Base-by-base conservation (phyloP, 2,888 invertebrate genomes). In the Hanleya hanleyi region DNA sequence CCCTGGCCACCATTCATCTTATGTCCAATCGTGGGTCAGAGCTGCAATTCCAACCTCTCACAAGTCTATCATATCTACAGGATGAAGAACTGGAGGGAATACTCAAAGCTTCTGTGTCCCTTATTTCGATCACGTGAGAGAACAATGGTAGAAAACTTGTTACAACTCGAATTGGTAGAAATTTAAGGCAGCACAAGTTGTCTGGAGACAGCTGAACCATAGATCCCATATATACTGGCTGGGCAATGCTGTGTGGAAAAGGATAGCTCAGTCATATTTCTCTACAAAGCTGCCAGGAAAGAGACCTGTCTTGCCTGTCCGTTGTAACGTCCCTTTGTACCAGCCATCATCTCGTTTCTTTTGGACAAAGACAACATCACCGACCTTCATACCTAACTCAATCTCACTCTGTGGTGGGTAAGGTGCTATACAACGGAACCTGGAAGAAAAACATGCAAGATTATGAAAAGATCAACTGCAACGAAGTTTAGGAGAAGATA, bases 341-440 rank as follows among this genome's bases (percentile, higher is more conserved):
- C 97, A 97, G 65, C 97, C 97, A 88, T 97, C 97, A 68, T 97
- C 97, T 69, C 97, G 94, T 88, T 97, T 97, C 86, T 95, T 95
- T 86, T 96, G 95, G 29, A 97, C 97, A 83, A 96, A 94, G 80
- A 97, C 96, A 71, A 97, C 94, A 87, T 97, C 97, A 76, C 97
- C 96, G 50, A 97, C 94, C 81, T 95, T 95, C 62, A 98, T 91
- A 88, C 97, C 97, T 82, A 98, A 90, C 90, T 98, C 97, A 88
- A 96, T 95, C 82, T 97, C 97, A 77, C 96, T 96, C 91, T 97
- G 97, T 0, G 97, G 96, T 15, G 97, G 97, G 92, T 97, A 97
- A 7, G 97, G 96, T 57, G 96, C 96, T 83, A 97, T 95, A 91
- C 97, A 97, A 71, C 96, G 94, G 91, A 95, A 97, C 90, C 97